phyloP scores from a whole-genome alignment of 2,888 invertebrate species.

The Apamea sordens region DNA sequence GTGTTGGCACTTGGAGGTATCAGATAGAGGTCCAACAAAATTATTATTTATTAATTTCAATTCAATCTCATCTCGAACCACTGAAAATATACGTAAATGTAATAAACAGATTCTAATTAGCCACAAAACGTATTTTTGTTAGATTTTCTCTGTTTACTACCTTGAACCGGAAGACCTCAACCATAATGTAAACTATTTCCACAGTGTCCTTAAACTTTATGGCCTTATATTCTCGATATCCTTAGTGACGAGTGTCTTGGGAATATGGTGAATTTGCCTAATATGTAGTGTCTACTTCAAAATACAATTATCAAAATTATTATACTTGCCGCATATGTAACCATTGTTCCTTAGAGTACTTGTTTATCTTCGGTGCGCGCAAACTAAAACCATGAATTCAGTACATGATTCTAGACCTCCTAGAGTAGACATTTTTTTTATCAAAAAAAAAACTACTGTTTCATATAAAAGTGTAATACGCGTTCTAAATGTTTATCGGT shows the following conservation, averaged over 20 bases:
- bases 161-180: slow-evolving; percentile 16
- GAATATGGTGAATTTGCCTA: background rate
- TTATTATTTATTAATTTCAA: no score
- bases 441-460: no score
- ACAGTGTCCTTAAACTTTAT: background rate
- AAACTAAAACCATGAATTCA: background rate
- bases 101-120: background rate
- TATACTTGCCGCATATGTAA: background rate
- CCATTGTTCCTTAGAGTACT: background rate
- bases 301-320: background rate
- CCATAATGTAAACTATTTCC: slow-evolving; percentile 31
- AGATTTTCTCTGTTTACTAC: rapidly evolving
- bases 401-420: background rate
- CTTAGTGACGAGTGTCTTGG: background rate
- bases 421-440: no score
- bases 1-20: slow-evolving; percentile 83
- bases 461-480: no score
- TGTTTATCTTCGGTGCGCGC: background rate
- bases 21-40: slow-evolving; percentile 58
- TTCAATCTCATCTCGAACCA: background rate
- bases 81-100: background rate
- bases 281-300: background rate
- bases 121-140: rapidly evolving
- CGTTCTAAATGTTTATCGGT: no score
- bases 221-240: slow-evolving; percentile 11